Percentiles rank a stretch among this genome's conserved stretches.
Evolutionary conservation across 2,113 vertebrate species (phyloP).

Genomic region (Plecotus auritus): DNA sequence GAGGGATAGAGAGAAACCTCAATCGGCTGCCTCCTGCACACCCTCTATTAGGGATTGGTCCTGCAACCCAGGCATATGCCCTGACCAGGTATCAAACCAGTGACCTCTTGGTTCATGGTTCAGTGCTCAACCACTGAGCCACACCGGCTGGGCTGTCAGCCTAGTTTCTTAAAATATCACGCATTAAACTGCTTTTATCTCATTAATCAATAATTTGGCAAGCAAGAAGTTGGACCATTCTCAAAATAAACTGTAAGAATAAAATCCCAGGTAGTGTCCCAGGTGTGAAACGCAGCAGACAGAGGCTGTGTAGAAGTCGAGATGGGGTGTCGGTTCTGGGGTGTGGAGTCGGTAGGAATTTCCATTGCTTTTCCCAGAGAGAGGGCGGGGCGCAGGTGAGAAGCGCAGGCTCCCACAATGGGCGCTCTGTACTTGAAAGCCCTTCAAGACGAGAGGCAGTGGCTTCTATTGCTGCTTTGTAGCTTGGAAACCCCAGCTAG

Average conservation of each 20-base stretch:
- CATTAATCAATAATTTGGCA: conserved; percentile 4
- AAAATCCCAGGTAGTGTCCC: background rate
- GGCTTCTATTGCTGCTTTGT: conserved; percentile 74
- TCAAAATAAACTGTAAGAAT: background rate
- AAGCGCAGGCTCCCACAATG: background rate
- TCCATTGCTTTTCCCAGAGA: background rate
- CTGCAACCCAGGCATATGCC: no score
- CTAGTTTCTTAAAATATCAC: conserved; percentile 3
- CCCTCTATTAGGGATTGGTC: no score
- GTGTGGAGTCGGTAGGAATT: background rate
- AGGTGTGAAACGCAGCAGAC: background rate
- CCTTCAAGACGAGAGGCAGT: conserved; percentile 57
- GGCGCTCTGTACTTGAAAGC: conserved; percentile 47
- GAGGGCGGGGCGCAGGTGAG: background rate
- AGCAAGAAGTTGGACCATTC: background rate
- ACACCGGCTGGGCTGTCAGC: background rate
- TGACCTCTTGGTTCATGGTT: no score
- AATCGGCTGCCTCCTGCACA: no score
- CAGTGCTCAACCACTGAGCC: no score
- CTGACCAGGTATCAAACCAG: no score
- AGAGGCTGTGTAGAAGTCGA: background rate
- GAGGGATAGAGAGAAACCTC: no score
- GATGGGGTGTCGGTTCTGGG: no score
- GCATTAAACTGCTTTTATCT: background rate
- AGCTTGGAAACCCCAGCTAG: conserved; percentile 75